These are phyloP conservation scores for Saccostrea glomerata DNA, from an alignment of 1,140 invertebrate genomes.

Conservation along the genomic window DNA sequence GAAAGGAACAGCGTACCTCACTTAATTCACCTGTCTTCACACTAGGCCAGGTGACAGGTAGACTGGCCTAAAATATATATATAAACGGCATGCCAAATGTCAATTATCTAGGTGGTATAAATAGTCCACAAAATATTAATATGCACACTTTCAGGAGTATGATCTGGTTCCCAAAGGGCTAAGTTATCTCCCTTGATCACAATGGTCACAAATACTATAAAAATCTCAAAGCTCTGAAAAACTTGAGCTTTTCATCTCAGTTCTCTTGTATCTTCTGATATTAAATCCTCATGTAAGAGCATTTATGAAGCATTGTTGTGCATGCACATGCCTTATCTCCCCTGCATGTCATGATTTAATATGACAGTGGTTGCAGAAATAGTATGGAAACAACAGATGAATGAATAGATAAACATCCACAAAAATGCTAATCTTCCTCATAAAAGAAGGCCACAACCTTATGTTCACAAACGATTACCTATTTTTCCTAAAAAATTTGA, in stretches of 20 bases:
- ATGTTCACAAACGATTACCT: too few species aligned
- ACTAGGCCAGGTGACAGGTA: conserved; percentile 11
- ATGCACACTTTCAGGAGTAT: not conserved
- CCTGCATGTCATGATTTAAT: not conserved
- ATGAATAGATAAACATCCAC: not conserved
- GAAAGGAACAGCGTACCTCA: not conserved
- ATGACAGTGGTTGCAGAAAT: not conserved
- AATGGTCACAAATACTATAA: not conserved
- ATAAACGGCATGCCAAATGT: not conserved
- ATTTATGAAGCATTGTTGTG: not conserved
- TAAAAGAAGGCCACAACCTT: too few species aligned
- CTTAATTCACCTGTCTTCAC: conserved; percentile 27
- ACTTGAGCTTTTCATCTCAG: too few species aligned
- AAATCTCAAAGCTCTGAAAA: not conserved
- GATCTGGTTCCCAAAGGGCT: not conserved
- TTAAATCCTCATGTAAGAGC: not conserved
- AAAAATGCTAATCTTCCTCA: not conserved
- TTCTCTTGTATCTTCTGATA: too few species aligned
- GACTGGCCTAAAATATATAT: conserved; percentile 6
- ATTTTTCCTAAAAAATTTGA: too few species aligned
- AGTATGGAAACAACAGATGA: not conserved
- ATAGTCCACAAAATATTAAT: not conserved
- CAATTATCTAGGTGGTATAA: not conserved
- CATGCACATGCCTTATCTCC: not conserved
- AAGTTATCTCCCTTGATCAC: not conserved